These are phyloP conservation scores for Orthosia gothica DNA, from an alignment of 2,888 invertebrate species.

Conservation along the genomic window DNA sequence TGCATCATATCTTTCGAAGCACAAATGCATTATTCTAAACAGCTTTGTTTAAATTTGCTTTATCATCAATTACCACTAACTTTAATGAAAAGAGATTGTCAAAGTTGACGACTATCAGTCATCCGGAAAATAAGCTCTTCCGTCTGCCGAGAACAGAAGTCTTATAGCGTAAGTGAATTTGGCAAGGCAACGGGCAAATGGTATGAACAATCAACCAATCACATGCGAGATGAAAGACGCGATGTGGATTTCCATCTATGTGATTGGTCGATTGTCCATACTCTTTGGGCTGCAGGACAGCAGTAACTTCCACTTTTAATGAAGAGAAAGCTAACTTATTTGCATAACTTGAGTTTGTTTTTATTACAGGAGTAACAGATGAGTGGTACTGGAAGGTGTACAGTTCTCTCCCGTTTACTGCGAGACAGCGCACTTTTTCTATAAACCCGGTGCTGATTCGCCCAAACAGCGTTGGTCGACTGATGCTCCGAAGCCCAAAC, in stretches of 20 bases:
- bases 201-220: too few species aligned
- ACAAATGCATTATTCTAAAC: slow-evolving; percentile 6
- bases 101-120: slow-evolving; percentile 36
- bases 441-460: slow-evolving; percentile 94
- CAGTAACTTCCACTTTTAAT: slow-evolving; percentile 24
- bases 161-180: too few species aligned
- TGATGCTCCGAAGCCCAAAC: slow-evolving; percentile 93
- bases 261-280: too few species aligned
- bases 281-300: too few species aligned
- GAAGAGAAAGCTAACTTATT: not conserved
- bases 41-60: slow-evolving; percentile 33
- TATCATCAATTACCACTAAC: slow-evolving; percentile 25
- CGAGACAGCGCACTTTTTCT: slow-evolving; percentile 92
- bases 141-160: not conserved
- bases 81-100: slow-evolving; percentile 40
- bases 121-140: slow-evolving; percentile 39
- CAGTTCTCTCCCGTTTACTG: slow-evolving; percentile 82
- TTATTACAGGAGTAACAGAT: slow-evolving; percentile 90
- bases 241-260: too few species aligned
- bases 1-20: slow-evolving; percentile 8
- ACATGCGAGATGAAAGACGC: too few species aligned
- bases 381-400: slow-evolving; percentile 92
- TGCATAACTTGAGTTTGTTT: slow-evolving; percentile 26
- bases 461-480: slow-evolving; percentile 94
- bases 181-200: too few species aligned